Evolutionary conservation across 1,140 invertebrate species (phyloP).

Genomic region (Dendroctonus valens): DNA sequence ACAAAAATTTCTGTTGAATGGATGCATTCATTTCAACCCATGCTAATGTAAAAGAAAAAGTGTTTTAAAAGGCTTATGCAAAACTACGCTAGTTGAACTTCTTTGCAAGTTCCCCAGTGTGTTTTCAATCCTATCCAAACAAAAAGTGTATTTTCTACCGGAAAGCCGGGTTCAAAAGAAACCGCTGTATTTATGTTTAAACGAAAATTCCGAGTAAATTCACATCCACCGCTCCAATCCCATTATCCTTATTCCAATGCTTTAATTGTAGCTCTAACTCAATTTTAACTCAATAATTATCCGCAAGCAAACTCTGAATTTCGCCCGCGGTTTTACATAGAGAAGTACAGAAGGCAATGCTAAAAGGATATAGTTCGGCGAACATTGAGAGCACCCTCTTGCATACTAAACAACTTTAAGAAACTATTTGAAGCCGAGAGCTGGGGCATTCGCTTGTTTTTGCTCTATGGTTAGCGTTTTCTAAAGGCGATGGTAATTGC

Average conservation of each 20-base stretch:
- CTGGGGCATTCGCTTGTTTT: conserved; percentile 13
- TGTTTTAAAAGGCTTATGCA: too few relatives aligned
- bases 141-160: too few relatives aligned
- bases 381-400: conserved; percentile 21
- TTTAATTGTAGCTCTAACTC: conserved; percentile 25
- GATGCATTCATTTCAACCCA: too few relatives aligned
- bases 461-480: conserved; percentile 32
- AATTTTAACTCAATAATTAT: conserved; percentile 29
- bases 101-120: too few relatives aligned
- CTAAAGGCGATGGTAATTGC: conserved; percentile 32
- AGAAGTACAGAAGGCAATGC: conserved; percentile 25
- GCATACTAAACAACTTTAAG: conserved; percentile 33
- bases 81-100: too few relatives aligned
- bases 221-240: conserved; percentile 3
- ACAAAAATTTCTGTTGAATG: too few relatives aligned
- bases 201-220: conserved; percentile 5
- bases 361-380: conserved; percentile 28
- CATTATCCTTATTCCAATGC: conserved; percentile 19
- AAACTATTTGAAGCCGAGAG: conserved; percentile 22
- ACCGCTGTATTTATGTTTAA: too few relatives aligned
- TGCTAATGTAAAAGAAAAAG: too few relatives aligned
- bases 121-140: too few relatives aligned
- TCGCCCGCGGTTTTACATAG: conserved; percentile 22
- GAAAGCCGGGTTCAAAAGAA: too few relatives aligned
- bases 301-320: conserved; percentile 27